Evolutionary conservation across 1,140 invertebrate genomes (phyloP).

Genomic region (Scaptomyza montana): DNA sequence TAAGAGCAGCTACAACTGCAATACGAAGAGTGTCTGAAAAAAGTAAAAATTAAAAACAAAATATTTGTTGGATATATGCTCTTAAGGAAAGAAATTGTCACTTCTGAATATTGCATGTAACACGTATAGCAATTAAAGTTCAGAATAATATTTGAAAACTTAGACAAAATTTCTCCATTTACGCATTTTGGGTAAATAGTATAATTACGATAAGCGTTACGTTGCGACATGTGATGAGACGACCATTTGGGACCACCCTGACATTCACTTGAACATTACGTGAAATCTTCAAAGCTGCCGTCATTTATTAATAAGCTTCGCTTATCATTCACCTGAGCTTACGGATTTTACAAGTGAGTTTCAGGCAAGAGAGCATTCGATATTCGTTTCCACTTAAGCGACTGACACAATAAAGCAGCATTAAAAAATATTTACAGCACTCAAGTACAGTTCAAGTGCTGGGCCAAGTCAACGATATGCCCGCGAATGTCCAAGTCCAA

Average conservation of each 20-base stretch:
- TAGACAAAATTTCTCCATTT: background rate
- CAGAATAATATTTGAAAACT: background rate
- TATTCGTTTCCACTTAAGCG: slow-evolving; percentile 69
- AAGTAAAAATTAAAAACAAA: slow-evolving; percentile 41
- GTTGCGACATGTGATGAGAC: slow-evolving; percentile 11
- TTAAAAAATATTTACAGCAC: slow-evolving; percentile 81
- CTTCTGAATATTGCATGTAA: slow-evolving; percentile 18
- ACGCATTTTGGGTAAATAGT: background rate
- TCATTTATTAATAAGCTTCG: slow-evolving; percentile 69
- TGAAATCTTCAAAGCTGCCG: slow-evolving; percentile 56
- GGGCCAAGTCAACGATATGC: slow-evolving; percentile 70
- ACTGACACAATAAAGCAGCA: slow-evolving; percentile 56
- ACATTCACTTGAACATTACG: slow-evolving; percentile 42
- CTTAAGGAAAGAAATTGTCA: slow-evolving; percentile 13
- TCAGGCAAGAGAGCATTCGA: slow-evolving; percentile 59
- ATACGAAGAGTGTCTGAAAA: slow-evolving; percentile 15
- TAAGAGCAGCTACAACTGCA: slow-evolving; percentile 1
- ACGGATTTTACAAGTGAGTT: slow-evolving; percentile 14
- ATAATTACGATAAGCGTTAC: background rate
- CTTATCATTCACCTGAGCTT: slow-evolving; percentile 42
- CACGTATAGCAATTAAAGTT: slow-evolving; percentile 1
- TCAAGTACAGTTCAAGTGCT: slow-evolving; percentile 80
- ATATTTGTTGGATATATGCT: slow-evolving; percentile 21
- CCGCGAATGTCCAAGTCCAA: slow-evolving; percentile 44
- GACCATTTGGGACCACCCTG: slow-evolving; percentile 48